phyloP scores from a whole-genome alignment of 2,888 invertebrate genomes.

The Pyralis farinalis region DNA sequence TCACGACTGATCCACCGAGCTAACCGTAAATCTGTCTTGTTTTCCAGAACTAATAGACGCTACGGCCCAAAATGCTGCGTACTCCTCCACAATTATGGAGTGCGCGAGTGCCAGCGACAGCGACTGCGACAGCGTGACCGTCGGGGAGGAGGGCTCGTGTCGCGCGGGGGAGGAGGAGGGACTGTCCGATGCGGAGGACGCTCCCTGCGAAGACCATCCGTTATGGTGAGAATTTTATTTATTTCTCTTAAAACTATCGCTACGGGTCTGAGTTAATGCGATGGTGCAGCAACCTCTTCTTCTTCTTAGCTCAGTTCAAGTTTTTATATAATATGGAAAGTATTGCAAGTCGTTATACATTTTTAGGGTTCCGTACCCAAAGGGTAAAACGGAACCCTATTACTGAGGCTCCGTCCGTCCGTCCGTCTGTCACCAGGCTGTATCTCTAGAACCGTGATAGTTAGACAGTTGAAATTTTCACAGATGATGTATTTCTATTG shows the following conservation, averaged over 20 bases:
- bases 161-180: constrained; percentile 32
- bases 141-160: constrained; percentile 38
- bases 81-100: constrained; percentile 56
- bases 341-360: no score
- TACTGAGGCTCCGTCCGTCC: no score
- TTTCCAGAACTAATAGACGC: constrained; percentile 75
- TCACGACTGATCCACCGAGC: no score
- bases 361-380: not conserved
- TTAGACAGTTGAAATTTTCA: no score
- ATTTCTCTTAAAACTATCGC: no score
- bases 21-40: no score
- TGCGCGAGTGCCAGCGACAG: constrained; percentile 65
- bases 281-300: no score
- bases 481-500: not conserved
- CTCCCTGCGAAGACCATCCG: constrained; percentile 46
- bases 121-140: constrained; percentile 53
- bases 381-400: not conserved
- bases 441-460: no score
- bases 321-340: no score
- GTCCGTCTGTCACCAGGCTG: no score
- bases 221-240: constrained; percentile 54
- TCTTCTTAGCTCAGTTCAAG: no score
- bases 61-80: constrained; percentile 47
- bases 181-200: constrained; percentile 51
- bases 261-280: no score